Conservation (phyloP, 2,797 vertebrate genomes). For the Peromyscus attwateri region DNA sequence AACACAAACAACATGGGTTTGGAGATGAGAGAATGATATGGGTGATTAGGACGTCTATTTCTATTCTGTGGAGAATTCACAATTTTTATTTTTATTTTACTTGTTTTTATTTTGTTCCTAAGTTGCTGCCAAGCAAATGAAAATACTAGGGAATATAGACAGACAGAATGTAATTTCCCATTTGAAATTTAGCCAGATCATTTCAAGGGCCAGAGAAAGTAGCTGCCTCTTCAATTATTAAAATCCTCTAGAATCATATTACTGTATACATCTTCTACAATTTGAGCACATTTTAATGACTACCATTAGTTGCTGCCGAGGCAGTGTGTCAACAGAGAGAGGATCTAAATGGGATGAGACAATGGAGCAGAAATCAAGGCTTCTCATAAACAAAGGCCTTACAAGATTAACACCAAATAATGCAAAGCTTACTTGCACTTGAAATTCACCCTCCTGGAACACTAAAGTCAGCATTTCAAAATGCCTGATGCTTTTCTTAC, state of each 20-base stretch:
- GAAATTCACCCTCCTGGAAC: background rate
- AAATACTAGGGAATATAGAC: constrained; percentile 18
- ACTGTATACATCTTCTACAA: constrained; percentile 8
- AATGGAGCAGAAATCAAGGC: background rate
- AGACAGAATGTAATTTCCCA: constrained; percentile 15
- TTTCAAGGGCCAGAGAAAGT: constrained; percentile 29
- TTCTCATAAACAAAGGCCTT: background rate
- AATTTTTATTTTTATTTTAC: constrained; percentile 20
- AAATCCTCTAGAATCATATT: constrained; percentile 41
- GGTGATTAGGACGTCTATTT: background rate
- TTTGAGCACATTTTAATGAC: constrained; percentile 47
- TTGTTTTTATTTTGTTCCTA: constrained; percentile 62
- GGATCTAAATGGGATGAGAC: background rate
- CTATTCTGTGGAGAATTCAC: background rate
- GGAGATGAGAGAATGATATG: too few relatives aligned
- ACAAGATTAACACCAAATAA: background rate
- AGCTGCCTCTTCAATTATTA: constrained; percentile 62
- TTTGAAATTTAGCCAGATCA: constrained; percentile 48
- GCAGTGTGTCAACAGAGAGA: constrained; percentile 18
- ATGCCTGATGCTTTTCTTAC: background rate
- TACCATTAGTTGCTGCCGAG: constrained; percentile 14
- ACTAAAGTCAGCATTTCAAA: background rate
- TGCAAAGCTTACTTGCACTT: background rate
- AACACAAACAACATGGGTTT: background rate
- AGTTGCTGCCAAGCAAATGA: constrained; percentile 26